Evolutionary conservation across 2,888 invertebrate genomes (phyloP), one percentile per base, ranked within the genome.

Genomic region (Biston stratarius): DNA sequence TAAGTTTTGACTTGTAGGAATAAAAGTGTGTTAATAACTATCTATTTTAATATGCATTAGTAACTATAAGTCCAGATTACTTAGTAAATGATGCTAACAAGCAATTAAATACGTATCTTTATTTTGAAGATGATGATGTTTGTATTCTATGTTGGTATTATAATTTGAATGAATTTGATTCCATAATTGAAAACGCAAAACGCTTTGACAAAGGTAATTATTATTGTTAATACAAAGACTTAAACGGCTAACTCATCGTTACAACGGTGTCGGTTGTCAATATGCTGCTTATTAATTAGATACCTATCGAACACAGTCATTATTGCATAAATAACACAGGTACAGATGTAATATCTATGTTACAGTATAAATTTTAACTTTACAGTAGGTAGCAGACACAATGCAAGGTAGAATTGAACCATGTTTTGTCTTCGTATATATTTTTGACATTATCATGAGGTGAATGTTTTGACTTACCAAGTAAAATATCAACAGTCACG

Each of bases 401-500:
- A 24, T 24, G 24, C 24, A 24, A 24, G 24, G 24, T 24, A 24
- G 24, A 24, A 24, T 24, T 24, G 24, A 24, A 24, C 3, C 3
- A 24, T 24, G 24, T 24, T 24, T 3, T 24, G 24, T 24, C 1
- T 24, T 24, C 24, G 1, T 24, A 24, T 2, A 1, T 2, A 24
- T 24, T 24, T 24, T 24, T 24, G 24, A 24, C 24, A 24, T 24
- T 24, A 24, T 3, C 12, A 9, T 40, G 1, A 40, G 6, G 40
- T 7, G 40, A 40, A 6, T 24, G 24, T 24, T 24, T 24, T 24
- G 24, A n/a, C 87, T 88, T 85, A 95, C 95, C 95, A 42, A 96
- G 87, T 49, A 97, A 93, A 72, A 97, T 97, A 79, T 97, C 97
- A 0, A 97, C 97, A 5, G 97, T 97, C 2, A 96, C 95, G 75